A percentile compares a stretch with the other conserved stretches of the same genome.
These are phyloP conservation scores for Labia minor DNA, from an alignment of 2,888 invertebrate species.

Conservation along the genomic window DNA sequence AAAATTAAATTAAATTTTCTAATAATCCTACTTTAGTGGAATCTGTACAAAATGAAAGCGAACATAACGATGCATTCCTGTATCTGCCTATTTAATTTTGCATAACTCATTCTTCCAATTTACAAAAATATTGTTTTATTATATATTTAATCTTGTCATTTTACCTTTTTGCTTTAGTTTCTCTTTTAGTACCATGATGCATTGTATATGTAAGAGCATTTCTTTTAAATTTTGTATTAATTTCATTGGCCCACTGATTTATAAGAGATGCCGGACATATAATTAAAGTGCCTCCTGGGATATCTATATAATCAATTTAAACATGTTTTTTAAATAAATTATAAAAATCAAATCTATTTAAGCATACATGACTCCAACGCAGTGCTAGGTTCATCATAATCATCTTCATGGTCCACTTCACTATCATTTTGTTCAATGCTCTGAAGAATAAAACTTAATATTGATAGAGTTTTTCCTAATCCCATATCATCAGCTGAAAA, in stretches of 20 bases:
- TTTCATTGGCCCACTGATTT: slow-evolving; percentile 80
- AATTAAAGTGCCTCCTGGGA: slow-evolving; percentile 68
- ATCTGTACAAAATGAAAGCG: no score
- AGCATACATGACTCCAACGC: background rate
- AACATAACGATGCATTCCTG: no score
- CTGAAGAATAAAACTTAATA: slow-evolving; percentile 61
- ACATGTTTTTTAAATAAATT: background rate
- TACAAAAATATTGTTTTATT: background rate
- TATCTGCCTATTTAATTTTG: no score
- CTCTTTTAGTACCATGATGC: slow-evolving; percentile 74
- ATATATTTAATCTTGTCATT: no score
- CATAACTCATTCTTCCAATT: no score
- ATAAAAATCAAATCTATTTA: background rate
- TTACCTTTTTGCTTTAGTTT: slow-evolving; percentile 44
- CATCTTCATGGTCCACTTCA: slow-evolving; percentile 31
- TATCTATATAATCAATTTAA: background rate
- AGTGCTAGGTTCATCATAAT: slow-evolving; percentile 31
- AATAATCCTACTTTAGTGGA: no score
- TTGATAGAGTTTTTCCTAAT: slow-evolving; percentile 70
- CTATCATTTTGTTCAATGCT: slow-evolving; percentile 39
- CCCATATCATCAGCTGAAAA: slow-evolving; percentile 67
- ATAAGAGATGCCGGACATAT: slow-evolving; percentile 86
- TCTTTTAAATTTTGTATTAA: slow-evolving; percentile 49
- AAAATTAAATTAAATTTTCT: no score
- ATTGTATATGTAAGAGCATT: slow-evolving; percentile 52